Evolutionary conservation across 1,140 invertebrate species (phyloP).

Genomic region (Dinothrombium tinctorium): DNA sequence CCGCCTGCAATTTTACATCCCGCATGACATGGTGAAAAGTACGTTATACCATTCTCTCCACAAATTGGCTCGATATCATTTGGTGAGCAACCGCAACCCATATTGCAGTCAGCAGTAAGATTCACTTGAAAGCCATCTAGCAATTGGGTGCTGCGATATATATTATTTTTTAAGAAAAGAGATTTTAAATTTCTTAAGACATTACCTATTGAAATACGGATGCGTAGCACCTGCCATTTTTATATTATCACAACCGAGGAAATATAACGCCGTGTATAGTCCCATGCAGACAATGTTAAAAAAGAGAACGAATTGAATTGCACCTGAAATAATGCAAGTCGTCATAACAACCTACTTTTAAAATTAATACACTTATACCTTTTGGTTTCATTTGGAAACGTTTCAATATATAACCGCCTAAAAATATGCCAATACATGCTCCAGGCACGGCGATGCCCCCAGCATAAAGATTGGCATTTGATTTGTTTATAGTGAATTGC

Average conservation of each 20-base stretch:
- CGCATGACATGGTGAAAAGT: conserved; percentile 77
- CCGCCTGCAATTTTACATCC: no score
- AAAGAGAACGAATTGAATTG: conserved; percentile 78
- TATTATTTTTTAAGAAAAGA: conserved; percentile 1
- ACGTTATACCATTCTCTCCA: conserved; percentile 77
- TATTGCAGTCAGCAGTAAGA: conserved; percentile 74
- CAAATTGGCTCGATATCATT: conserved; percentile 81
- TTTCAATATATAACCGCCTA: conserved; percentile 69
- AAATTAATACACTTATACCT: conserved; percentile 21
- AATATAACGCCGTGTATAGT: conserved; percentile 64
- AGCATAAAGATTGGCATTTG: conserved; percentile 75
- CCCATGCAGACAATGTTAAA: conserved; percentile 64
- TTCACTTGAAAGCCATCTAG: conserved; percentile 57
- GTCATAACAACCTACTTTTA: no score
- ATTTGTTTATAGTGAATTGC: conserved; percentile 75
- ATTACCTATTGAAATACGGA: conserved; percentile 55
- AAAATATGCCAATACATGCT: conserved; percentile 77
- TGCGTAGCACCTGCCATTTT: conserved; percentile 86
- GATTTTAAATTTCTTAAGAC: conserved; percentile 4
- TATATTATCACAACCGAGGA: conserved; percentile 77
- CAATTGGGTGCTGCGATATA: conserved; percentile 18
- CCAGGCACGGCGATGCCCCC: conserved; percentile 81
- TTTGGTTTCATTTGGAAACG: conserved; percentile 63
- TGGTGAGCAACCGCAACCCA: conserved; percentile 64
- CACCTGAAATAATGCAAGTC: conserved; percentile 34